Conservation (phyloP, 2,797 vertebrate species). For the Periophthalmus magnuspinnatus region DNA sequence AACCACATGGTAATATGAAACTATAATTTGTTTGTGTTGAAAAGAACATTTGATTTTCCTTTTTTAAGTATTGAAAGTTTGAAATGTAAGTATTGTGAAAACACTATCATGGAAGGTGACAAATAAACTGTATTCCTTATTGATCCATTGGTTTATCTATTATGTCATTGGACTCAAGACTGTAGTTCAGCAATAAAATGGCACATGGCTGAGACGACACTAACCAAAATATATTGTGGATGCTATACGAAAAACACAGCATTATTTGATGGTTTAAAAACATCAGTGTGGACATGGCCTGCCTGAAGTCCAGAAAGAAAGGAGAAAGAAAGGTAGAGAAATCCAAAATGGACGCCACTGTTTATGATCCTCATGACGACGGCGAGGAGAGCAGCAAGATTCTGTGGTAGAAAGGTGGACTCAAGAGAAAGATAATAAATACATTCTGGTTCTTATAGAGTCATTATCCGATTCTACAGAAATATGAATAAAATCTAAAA, state of each 20-base stretch:
- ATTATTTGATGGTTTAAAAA: background rate
- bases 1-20: no score
- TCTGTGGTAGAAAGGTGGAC: slow-evolving; percentile 67
- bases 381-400: background rate
- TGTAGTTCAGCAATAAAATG: background rate
- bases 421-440: slow-evolving; percentile 84
- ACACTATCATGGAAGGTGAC: no score
- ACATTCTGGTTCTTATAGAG: slow-evolving; percentile 85
- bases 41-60: no score
- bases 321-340: background rate
- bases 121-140: no score
- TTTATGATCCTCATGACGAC: slow-evolving; percentile 1
- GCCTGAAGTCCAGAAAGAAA: slow-evolving; percentile 6
- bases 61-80: no score
- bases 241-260: background rate
- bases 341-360: background rate
- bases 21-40: no score
- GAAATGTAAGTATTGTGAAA: no score
- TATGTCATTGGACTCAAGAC: background rate
- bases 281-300: background rate
- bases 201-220: no score
- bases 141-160: no score
- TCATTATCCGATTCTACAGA: slow-evolving; percentile 79
- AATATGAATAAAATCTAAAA: slow-evolving; percentile 58
- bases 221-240: background rate